A percentile compares a stretch with the other conserved stretches of the same genome.
These are phyloP conservation scores for Muschampia plurimacula DNA, from an alignment of 2,888 invertebrate species.

Conservation along the genomic window DNA sequence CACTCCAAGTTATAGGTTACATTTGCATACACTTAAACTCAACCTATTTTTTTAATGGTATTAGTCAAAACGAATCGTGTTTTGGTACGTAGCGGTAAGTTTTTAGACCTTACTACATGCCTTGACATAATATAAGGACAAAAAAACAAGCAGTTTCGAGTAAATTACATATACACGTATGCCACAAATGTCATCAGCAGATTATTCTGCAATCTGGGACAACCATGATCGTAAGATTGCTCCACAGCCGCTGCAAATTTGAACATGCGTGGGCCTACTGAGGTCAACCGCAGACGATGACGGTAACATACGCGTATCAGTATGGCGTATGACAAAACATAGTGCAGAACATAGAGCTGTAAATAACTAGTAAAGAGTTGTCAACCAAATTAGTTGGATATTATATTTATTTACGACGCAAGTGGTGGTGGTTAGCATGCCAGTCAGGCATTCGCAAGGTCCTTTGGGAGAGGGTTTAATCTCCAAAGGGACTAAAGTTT, in stretches of 20 bases:
- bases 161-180: background rate
- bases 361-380: background rate
- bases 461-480: too few species aligned
- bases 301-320: background rate
- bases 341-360: background rate
- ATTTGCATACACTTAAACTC: too few species aligned
- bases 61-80: too few species aligned
- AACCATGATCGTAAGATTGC: conserved; percentile 13
- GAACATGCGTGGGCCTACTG: conserved; percentile 16
- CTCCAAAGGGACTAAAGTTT: too few species aligned
- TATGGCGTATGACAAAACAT: background rate
- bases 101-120: background rate
- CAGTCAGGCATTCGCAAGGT: too few species aligned
- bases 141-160: background rate
- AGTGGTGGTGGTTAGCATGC: too few species aligned
- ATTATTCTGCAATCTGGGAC: conserved; percentile 27
- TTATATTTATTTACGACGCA: too few species aligned
- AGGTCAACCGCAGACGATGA: conserved; percentile 20
- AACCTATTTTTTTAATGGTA: too few species aligned
- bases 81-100: background rate
- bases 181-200: conserved; percentile 1
- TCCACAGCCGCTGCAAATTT: conserved; percentile 21
- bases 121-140: background rate
- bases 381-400: too few species aligned
- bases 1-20: too few species aligned